A percentile compares a stretch with the other conserved stretches of the same genome.
These are phyloP conservation scores for Vesta saturnalis DNA, from an alignment of 2,888 invertebrate genomes.

Conservation along the genomic window DNA sequence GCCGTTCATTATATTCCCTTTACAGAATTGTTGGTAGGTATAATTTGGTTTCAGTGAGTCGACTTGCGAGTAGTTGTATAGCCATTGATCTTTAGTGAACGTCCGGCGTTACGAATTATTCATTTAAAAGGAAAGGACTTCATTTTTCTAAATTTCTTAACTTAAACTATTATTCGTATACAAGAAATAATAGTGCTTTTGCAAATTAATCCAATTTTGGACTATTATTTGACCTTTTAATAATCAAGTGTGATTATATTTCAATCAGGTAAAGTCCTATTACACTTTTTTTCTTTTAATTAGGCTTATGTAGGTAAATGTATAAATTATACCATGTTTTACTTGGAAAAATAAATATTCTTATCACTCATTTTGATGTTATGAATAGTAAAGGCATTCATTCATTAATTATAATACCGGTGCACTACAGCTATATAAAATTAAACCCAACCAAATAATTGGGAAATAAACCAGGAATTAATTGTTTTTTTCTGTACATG, in stretches of 20 bases:
- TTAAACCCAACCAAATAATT: too few relatives aligned
- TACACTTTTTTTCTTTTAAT: background rate
- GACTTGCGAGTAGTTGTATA: background rate
- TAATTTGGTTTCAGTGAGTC: slow-evolving; percentile 1
- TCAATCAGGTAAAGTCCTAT: background rate
- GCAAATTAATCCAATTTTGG: background rate
- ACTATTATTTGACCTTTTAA: background rate
- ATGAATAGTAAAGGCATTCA: too few relatives aligned
- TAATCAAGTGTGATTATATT: background rate
- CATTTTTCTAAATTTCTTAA: background rate
- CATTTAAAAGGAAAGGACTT: background rate
- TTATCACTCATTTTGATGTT: too few relatives aligned
- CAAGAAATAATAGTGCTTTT: background rate
- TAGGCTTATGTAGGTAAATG: too few relatives aligned
- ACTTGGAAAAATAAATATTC: too few relatives aligned
- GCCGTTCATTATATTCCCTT: slow-evolving; percentile 23
- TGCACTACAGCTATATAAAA: too few relatives aligned
- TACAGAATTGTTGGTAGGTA: slow-evolving; percentile 15
- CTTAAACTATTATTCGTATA: slow-evolving; percentile 2
- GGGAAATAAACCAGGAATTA: too few relatives aligned
- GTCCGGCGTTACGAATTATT: background rate
- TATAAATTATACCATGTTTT: too few relatives aligned
- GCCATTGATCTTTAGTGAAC: background rate
- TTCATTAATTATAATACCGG: too few relatives aligned
- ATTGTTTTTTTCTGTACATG: too few relatives aligned